Evolutionary conservation across 2,797 vertebrate species (phyloP).

Genomic region (Brachyrhaphis roseni): DNA sequence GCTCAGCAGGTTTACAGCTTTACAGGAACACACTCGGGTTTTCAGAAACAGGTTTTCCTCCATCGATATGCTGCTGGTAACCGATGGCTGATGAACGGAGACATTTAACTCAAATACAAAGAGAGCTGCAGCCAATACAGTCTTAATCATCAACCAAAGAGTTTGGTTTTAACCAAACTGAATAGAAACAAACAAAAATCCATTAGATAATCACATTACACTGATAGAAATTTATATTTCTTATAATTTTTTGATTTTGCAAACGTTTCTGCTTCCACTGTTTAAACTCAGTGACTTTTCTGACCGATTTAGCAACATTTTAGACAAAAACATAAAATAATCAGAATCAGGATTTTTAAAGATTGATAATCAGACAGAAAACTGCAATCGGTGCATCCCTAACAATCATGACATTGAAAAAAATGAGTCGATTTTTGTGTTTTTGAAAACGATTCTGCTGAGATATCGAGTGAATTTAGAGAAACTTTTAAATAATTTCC

Average conservation of each 20-base stretch:
- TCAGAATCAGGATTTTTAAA: too few species aligned
- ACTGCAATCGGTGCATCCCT: not conserved
- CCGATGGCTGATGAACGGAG: not conserved
- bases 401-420: too few species aligned
- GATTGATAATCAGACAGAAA: not conserved
- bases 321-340: too few species aligned
- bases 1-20: constrained; percentile 24
- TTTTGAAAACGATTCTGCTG: not conserved
- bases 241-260: too few species aligned
- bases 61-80: not conserved
- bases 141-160: not conserved
- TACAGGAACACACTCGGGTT: constrained; percentile 36
- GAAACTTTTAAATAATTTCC: not conserved
- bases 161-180: not conserved
- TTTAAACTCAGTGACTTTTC: too few species aligned
- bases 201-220: not conserved
- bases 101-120: not conserved
- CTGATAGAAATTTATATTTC: not conserved
- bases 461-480: not conserved
- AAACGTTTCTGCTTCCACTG: too few species aligned
- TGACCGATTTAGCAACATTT: too few species aligned
- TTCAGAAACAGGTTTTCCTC: constrained; percentile 1
- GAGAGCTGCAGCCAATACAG: not conserved
- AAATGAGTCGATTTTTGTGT: not conserved
- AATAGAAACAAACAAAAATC: not conserved